These are phyloP conservation scores for Macrotus californicus DNA, from an alignment of 2,113 vertebrate species.

Conservation along the genomic window DNA sequence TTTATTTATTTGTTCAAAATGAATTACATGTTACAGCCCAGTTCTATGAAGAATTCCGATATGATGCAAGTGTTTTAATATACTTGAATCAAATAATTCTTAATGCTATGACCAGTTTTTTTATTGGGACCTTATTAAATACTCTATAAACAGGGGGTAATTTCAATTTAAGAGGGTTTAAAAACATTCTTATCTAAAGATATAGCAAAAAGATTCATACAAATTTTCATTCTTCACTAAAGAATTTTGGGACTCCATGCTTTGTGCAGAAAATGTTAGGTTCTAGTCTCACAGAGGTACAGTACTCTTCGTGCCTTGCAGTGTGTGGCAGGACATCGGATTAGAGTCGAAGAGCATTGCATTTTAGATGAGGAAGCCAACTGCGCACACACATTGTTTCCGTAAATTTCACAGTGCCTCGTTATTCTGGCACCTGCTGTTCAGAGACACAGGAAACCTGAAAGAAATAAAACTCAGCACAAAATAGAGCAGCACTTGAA, in stretches of 20 bases:
- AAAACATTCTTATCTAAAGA: not conserved
- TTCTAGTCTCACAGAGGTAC: not conserved
- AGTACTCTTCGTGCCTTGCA: not conserved
- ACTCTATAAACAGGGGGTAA: slow-evolving; percentile 22
- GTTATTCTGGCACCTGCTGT: slow-evolving; percentile 68
- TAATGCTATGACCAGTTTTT: not conserved
- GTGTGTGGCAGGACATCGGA: not conserved
- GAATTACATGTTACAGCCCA: slow-evolving; percentile 44
- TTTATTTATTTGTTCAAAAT: not conserved
- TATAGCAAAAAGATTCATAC: not conserved
- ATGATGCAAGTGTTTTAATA: slow-evolving; percentile 55
- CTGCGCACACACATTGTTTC: slow-evolving; percentile 51
- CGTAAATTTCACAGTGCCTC: slow-evolving; percentile 45
- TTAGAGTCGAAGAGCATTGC: slow-evolving; percentile 32
- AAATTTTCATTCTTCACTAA: not conserved
- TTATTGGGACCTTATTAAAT: slow-evolving; percentile 50
- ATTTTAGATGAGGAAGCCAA: slow-evolving; percentile 46
- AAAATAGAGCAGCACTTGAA: slow-evolving; percentile 9
- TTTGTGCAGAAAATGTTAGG: slow-evolving; percentile 10
- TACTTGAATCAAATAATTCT: slow-evolving; percentile 36
- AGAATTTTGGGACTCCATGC: slow-evolving; percentile 8
- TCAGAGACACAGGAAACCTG: slow-evolving; percentile 54
- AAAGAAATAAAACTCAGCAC: slow-evolving; percentile 52
- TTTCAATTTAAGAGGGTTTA: slow-evolving; percentile 9
- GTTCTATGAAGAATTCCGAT: not conserved